Evolutionary conservation across 1,140 invertebrate species (phyloP).

Genomic region (Oryzaephilus surinamensis): DNA sequence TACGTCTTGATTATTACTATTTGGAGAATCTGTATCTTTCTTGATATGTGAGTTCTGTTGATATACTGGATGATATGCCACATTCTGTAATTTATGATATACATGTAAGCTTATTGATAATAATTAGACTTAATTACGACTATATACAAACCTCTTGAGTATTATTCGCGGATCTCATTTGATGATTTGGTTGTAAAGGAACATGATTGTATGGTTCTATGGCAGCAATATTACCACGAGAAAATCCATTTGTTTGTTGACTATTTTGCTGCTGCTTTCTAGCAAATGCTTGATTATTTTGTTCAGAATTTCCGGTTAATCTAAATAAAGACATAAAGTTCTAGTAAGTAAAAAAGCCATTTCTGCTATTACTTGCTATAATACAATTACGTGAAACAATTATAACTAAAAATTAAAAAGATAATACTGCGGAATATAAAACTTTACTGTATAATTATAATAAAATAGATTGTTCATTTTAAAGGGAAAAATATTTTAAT

Average conservation of each 20-base stretch:
- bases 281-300: no score
- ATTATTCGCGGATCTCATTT: slow-evolving; percentile 14
- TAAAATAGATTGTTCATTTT: no score
- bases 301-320: slow-evolving; percentile 29
- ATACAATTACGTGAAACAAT: no score
- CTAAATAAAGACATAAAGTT: slow-evolving; percentile 14
- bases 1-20: slow-evolving; percentile 16
- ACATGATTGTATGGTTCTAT: slow-evolving; percentile 85
- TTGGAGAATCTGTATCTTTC: slow-evolving; percentile 23
- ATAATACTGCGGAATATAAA: no score
- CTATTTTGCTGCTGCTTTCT: slow-evolving; percentile 24
- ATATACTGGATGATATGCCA: slow-evolving; percentile 33
- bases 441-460: no score
- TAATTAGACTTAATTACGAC: slow-evolving; percentile 1
- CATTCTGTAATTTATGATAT: no score
- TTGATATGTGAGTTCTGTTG: slow-evolving; percentile 33
- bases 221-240: slow-evolving; percentile 68
- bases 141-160: slow-evolving; percentile 14
- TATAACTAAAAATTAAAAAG: no score
- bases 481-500: no score
- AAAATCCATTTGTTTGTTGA: slow-evolving; percentile 29
- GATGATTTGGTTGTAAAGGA: slow-evolving; percentile 37
- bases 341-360: no score
- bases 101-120: no score
- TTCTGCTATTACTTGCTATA: no score